Evolutionary conservation across 2,888 invertebrate genomes (phyloP), one percentile per base, ranked within the genome.

Genomic region (Cerceris rybyensis): DNA sequence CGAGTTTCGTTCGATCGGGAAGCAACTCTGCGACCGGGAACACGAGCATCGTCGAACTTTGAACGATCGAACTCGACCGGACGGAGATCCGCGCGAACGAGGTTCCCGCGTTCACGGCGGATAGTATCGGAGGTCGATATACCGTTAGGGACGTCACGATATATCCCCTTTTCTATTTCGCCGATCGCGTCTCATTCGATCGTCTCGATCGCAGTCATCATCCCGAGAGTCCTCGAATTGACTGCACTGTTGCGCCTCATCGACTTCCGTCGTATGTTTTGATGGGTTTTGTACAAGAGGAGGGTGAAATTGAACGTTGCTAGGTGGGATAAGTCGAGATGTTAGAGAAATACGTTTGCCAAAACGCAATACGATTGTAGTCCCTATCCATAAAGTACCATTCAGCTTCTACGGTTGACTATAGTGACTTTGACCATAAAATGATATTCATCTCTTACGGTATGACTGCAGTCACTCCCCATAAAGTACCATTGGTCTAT

Each of bases 121-220:
- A 78, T 70, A 77, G 78, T 81, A 81, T 81, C 81, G 82, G 84
- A 87, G 88, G 86, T 86, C 85, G 82, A 86, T 82, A 85, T 87
- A 87, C 87, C 84, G 88, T 88, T 88, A 88, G 78, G 69, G 70
- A 82, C 63, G 42, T 28, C 63, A 70, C 69, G 70, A 77, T 58
- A 13, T 69, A 77, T 76, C 69, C 65, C 78, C 77, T 76, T 77
- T 73, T 80, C 76, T 78, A 76, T 77, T 73, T 39, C 64, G 50
- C 57, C 52, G 42, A 39, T 76, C 58, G 64, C 50, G 17, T 41
- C n/a, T 39, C 41, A 4, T 28, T 28, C 28, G 28, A 28, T 28
- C 28, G 28, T 28, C 28, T 28, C 28, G 28, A 28, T 28, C 28
- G 28, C 28, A 28, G 28, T 4, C 28, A 4, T 28, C 55, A 39